These are phyloP conservation scores for Andrena fulva DNA, from an alignment of 2,888 invertebrate species.

Conservation along the genomic window DNA sequence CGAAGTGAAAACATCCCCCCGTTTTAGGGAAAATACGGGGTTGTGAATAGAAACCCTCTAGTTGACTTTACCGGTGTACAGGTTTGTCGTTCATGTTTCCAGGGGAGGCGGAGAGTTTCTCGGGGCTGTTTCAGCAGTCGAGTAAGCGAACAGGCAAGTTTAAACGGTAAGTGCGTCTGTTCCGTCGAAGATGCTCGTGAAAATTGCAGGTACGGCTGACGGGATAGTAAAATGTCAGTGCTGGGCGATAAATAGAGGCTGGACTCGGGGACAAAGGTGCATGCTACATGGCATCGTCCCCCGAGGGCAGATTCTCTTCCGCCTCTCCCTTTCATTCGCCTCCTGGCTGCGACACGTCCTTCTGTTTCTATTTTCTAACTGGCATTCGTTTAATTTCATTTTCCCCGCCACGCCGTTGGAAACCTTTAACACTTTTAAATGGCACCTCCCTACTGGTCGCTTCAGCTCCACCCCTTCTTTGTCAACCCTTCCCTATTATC, in stretches of 20 bases:
- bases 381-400: slow-evolving; percentile 60
- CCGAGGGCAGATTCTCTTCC: slow-evolving; percentile 27
- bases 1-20: slow-evolving; percentile 3
- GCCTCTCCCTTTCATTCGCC: slow-evolving; percentile 53
- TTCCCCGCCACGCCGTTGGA: slow-evolving; percentile 30
- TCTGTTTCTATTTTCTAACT: slow-evolving; percentile 64
- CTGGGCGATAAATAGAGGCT: slow-evolving; percentile 30
- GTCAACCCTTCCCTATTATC: not conserved
- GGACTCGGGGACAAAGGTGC: slow-evolving; percentile 1
- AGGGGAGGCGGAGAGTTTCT: not conserved
- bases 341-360: slow-evolving; percentile 51
- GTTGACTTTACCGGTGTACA: not conserved
- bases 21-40: slow-evolving; percentile 1
- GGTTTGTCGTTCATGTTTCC: slow-evolving; percentile 6
- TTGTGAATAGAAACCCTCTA: slow-evolving; percentile 1
- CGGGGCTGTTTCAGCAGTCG: slow-evolving; percentile 24
- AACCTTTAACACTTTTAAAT: slow-evolving; percentile 59
- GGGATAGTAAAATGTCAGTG: not conserved
- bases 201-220: slow-evolving; percentile 31
- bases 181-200: slow-evolving; percentile 33
- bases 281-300: slow-evolving; percentile 37
- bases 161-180: slow-evolving; percentile 6
- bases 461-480: not conserved
- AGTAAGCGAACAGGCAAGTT: not conserved
- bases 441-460: not conserved